Evolutionary conservation across 2,888 invertebrate genomes (phyloP).

Genomic region (Pyrgus malvae): DNA sequence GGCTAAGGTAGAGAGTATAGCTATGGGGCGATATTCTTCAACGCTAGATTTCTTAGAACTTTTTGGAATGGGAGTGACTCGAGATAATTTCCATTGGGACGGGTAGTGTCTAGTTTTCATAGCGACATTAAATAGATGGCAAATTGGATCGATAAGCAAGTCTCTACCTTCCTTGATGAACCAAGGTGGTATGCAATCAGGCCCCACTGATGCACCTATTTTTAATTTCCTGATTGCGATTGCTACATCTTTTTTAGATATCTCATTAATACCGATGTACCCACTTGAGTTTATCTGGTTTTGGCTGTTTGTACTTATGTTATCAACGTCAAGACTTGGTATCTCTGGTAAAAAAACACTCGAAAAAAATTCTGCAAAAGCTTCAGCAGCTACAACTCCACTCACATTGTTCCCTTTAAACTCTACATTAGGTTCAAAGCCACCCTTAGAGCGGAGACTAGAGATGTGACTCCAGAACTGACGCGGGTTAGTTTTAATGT

Average conservation of each 20-base stretch:
- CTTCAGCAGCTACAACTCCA: constrained; percentile 3
- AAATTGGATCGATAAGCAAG: constrained; percentile 3
- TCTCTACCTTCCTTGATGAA: constrained; percentile 8
- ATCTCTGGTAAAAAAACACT: background rate
- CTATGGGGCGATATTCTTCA: constrained; percentile 15
- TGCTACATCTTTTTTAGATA: background rate
- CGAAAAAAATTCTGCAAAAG: constrained; percentile 11
- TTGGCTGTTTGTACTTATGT: background rate
- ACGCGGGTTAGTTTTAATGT: constrained; percentile 1
- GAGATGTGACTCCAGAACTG: constrained; percentile 8
- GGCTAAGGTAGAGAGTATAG: constrained; percentile 9
- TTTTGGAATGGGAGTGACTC: constrained; percentile 19
- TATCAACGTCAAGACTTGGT: background rate
- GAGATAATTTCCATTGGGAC: constrained; percentile 15
- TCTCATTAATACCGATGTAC: background rate
- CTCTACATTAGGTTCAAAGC: background rate
- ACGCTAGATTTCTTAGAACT: background rate
- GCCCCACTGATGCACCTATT: background rate
- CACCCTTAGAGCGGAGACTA: background rate
- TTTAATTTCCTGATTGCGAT: background rate
- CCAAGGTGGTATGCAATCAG: constrained; percentile 7
- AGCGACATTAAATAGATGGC: constrained; percentile 14
- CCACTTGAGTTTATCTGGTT: background rate
- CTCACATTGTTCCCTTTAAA: background rate
- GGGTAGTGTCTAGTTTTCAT: constrained; percentile 15